Percentiles rank a stretch among this genome's conserved stretches.
phyloP scores from a whole-genome alignment of 2,113 vertebrate species.

The Colinus virginianus region DNA sequence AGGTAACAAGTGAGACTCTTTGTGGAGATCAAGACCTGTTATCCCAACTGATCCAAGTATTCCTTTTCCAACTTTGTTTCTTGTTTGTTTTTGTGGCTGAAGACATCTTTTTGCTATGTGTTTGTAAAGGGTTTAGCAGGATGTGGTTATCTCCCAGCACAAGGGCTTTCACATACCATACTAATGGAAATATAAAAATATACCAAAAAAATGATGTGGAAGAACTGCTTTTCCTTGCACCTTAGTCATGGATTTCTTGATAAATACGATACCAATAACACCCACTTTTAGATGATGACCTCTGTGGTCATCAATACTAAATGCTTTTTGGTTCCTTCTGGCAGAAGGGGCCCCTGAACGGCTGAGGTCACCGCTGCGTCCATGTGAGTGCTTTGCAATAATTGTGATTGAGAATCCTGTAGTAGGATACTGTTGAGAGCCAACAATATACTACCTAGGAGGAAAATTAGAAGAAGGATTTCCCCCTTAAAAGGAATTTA shows the following conservation, averaged over 20 bases:
- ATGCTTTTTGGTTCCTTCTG: constrained; percentile 14
- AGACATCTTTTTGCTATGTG: not conserved
- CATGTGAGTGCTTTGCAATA: constrained; percentile 19
- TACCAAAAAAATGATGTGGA: not conserved
- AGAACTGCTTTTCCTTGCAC: not conserved
- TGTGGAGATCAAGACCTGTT: fast-evolving
- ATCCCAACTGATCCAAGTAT: not conserved
- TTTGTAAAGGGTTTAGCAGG: not conserved
- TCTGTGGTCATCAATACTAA: not conserved
- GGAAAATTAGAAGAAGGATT: constrained; percentile 34
- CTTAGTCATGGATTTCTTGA: not conserved
- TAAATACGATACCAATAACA: not conserved
- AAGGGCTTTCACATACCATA: not conserved
- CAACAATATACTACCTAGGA: constrained; percentile 13
- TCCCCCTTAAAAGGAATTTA: constrained; percentile 55
- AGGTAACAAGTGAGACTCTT: not conserved
- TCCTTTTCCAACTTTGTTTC: not conserved
- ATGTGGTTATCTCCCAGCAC: not conserved
- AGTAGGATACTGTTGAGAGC: not conserved
- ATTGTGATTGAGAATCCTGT: not conserved
- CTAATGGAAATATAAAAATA: not conserved
- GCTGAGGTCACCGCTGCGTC: not conserved
- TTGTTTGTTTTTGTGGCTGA: not conserved
- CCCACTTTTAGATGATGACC: not conserved
- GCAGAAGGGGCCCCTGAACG: not conserved